Conservation (phyloP, 2,888 invertebrate genomes). For the Limnephilus lunatus region DNA sequence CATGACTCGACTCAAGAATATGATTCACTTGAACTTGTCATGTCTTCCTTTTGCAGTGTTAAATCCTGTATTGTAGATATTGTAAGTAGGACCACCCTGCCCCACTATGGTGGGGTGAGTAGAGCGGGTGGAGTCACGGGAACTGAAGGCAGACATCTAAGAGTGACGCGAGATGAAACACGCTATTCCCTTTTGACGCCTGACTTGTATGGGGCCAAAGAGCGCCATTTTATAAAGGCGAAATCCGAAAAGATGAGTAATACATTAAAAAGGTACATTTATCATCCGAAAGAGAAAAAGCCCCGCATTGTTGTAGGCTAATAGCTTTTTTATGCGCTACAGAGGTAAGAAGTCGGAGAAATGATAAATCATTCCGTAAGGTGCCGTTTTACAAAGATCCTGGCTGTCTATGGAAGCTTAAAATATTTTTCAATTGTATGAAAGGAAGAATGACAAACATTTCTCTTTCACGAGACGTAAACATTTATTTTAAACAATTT, state of each 20-base stretch:
- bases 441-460: constrained; percentile 51
- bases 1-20: background rate
- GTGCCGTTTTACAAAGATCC: constrained; percentile 51
- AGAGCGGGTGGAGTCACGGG: constrained; percentile 17
- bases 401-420: constrained; percentile 41
- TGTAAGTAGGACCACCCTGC: background rate
- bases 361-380: constrained; percentile 63
- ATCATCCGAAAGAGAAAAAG: constrained; percentile 62
- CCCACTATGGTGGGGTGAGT: background rate
- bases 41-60: background rate
- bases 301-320: constrained; percentile 64
- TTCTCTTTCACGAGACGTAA: constrained; percentile 31
- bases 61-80: background rate
- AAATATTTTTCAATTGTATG: constrained; percentile 53
- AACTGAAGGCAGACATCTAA: constrained; percentile 30
- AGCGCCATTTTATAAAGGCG: constrained; percentile 55
- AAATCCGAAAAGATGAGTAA: constrained; percentile 65
- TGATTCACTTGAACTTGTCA: background rate
- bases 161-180: constrained; percentile 55
- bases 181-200: constrained; percentile 48
- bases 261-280: constrained; percentile 64
- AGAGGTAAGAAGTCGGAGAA: constrained; percentile 61
- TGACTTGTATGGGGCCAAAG: constrained; percentile 53
- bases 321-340: constrained; percentile 64
- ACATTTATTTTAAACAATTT: constrained; percentile 35